Evolutionary conservation across 2,888 invertebrate genomes (phyloP).

Genomic region (Hedychridium roseum): DNA sequence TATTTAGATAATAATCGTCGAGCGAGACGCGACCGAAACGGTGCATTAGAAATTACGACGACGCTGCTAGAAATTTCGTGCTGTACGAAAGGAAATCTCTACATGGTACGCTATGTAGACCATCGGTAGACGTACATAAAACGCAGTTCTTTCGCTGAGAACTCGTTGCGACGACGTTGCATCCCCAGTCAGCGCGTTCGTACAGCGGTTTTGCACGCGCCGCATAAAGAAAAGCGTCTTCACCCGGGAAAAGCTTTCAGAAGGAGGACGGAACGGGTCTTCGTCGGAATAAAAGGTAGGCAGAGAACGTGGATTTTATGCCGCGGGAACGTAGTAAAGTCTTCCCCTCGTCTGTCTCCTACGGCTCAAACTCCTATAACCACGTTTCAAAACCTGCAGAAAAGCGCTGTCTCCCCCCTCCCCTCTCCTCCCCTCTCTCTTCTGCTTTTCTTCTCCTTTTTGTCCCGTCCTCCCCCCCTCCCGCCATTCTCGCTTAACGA

Average conservation of each 20-base stretch:
- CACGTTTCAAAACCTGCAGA: neutral
- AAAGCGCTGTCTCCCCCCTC: neutral
- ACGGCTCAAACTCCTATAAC: no score
- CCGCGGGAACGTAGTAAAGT: slow-evolving; percentile 31
- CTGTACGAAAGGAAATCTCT: no score
- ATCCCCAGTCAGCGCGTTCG: no score
- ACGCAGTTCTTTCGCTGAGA: no score
- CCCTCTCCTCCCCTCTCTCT: neutral
- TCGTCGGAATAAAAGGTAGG: neutral
- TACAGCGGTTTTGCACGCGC: slow-evolving; percentile 33
- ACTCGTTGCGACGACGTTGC: no score
- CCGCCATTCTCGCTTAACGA: neutral
- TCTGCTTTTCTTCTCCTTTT: neutral
- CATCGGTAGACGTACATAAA: no score
- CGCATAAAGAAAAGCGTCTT: slow-evolving; percentile 41
- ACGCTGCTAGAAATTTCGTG: no score
- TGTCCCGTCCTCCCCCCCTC: neutral
- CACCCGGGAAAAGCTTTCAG: slow-evolving; percentile 37
- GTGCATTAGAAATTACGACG: no score
- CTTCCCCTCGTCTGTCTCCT: slow-evolving; percentile 26
- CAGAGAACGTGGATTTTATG: slow-evolving; percentile 32
- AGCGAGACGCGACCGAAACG: no score
- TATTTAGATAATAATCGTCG: no score
- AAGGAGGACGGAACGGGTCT: slow-evolving; percentile 22
- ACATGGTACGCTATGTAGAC: no score